phyloP scores from a whole-genome alignment of 2,113 vertebrate genomes.

The Turnix velox region DNA sequence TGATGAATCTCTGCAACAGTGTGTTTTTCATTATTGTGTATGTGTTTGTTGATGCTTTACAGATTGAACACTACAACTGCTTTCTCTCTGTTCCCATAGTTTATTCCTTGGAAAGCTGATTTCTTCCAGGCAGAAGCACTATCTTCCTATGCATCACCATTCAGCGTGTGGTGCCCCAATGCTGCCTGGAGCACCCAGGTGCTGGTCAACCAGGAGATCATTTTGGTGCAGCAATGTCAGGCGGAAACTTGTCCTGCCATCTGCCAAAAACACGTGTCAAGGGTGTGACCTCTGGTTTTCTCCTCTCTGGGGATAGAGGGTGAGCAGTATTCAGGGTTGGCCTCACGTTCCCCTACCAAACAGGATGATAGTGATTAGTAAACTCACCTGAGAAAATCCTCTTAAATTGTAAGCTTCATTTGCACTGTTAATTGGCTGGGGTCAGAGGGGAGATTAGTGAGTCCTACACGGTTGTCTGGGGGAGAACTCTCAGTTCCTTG shows the following conservation, averaged over 20 bases:
- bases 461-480: not conserved
- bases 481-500: not conserved
- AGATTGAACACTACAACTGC: not conserved
- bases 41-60: not conserved
- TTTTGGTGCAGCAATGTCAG: not conserved
- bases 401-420: not conserved
- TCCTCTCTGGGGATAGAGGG: not conserved
- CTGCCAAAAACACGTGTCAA: not conserved
- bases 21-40: not conserved
- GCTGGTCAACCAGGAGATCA: not conserved
- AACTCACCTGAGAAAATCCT: conserved; percentile 31
- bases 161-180: accelerated
- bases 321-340: not conserved
- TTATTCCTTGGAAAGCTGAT: not conserved
- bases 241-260: not conserved
- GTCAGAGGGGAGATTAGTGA: not conserved
- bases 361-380: not conserved
- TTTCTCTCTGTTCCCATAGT: accelerated
- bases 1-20: not conserved
- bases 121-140: not conserved
- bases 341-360: not conserved
- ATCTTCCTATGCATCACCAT: not conserved
- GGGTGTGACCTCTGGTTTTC: not conserved
- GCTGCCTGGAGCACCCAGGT: not conserved
- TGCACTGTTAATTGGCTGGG: not conserved